Evolutionary conservation across 2,113 vertebrate species (phyloP).

Genomic region (Antennarius striatus): DNA sequence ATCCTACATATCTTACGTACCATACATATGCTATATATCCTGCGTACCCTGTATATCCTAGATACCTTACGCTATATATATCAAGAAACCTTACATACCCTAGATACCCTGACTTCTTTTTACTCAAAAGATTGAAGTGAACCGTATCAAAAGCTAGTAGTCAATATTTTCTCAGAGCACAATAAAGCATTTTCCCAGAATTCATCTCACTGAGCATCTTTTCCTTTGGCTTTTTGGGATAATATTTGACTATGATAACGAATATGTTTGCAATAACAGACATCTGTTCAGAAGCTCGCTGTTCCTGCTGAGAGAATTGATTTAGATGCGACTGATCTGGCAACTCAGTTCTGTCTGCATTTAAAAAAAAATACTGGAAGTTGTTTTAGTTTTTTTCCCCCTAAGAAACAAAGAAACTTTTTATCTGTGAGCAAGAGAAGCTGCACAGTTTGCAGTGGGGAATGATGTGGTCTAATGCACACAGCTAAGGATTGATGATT

Average conservation of each 20-base stretch:
- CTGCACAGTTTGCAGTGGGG: conserved; percentile 34
- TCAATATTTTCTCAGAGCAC: background rate
- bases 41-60: no score
- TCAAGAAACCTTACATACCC: no score
- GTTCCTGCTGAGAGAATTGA: conserved; percentile 7
- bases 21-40: no score
- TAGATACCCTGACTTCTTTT: no score
- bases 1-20: no score
- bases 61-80: no score
- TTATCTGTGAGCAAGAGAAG: conserved; percentile 11
- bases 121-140: conserved; percentile 6
- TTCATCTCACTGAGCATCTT: conserved; percentile 3
- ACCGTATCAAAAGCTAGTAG: conserved; percentile 4
- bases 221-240: conserved; percentile 31
- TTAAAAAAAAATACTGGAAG: background rate
- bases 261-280: conserved; percentile 37
- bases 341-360: background rate
- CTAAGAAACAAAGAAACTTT: conserved; percentile 12
- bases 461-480: conserved; percentile 32
- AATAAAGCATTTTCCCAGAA: conserved; percentile 12
- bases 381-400: background rate
- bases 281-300: conserved; percentile 19
- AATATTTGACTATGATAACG: conserved; percentile 38
- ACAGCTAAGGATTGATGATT: conserved; percentile 28
- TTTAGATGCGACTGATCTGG: conserved; percentile 34